Base-by-base conservation (phyloP, 2,888 invertebrate genomes). In the Caradrina clavipalpis region DNA sequence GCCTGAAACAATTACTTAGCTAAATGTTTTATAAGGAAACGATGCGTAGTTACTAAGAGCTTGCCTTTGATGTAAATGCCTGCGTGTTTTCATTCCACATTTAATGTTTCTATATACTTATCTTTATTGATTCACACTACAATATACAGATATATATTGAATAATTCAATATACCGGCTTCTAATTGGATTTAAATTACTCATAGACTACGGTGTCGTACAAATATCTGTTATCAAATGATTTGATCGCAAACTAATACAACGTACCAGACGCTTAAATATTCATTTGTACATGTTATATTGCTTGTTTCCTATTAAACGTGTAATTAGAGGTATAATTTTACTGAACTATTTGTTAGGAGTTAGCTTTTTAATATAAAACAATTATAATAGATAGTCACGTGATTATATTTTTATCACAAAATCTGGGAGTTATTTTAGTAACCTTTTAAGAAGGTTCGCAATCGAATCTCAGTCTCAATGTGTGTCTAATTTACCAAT, bases 131-230 rank as follows among this genome's bases (percentile, higher is more conserved):
- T 53, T 57, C 11, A 47, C 11, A 35, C n/a, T 22, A 64, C 26
- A 50, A 21, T 60, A 55, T 19, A 59, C 19, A 11, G 47, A 1
- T n/a, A 55, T 6, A 53, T 42, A 59, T 68, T 68, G 49, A 73
- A 69, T 78, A 31, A 78, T 78, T 69, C 51, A 77, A 69, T 57
- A 57, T 19, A 69, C 26, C 69, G 69, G 17, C 49, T 22, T 51
- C 55, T 78, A 80, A 78, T 73, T 81, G 69, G 22, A 66, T 70
- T 78, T 60, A 73, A 78, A 81, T 81, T 75, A 78, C 72, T 58
- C 39, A 26, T 55, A 42, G 72, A 63, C 47, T 39, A 10, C 39
- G 5, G 51, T 51, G 45, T 60, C 45, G 22, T 49, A 69, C 61
- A 59, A 71, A 66, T 63, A 55, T 68, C 55, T 63, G 62, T 60